Percentiles rank a stretch among this genome's conserved stretches.
These are phyloP conservation scores for Irena cyanogastra DNA, from an alignment of 2,113 vertebrate species.

Conservation along the genomic window DNA sequence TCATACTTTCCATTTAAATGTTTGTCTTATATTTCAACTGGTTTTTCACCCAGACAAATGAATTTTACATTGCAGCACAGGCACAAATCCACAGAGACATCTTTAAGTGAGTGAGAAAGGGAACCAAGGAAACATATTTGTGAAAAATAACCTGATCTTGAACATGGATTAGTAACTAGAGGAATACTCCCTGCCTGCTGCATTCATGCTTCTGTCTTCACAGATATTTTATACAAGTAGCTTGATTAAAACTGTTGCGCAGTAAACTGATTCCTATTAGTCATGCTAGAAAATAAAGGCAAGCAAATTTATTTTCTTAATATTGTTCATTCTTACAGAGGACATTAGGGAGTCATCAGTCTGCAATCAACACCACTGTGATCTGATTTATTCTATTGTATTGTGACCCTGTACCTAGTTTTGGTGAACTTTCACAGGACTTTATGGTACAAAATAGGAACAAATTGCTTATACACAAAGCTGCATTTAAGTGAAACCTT, in stretches of 20 bases:
- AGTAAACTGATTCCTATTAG: not conserved
- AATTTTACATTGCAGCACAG: not conserved
- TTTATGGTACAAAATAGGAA: not conserved
- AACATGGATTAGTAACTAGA: not conserved
- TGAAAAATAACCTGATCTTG: not conserved
- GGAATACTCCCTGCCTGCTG: not conserved
- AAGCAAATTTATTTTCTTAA: not conserved
- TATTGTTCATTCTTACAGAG: not conserved
- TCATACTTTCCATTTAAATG: not conserved
- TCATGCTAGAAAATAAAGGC: not conserved
- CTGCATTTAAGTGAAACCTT: not conserved
- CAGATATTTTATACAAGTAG: not conserved
- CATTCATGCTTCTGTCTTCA: not conserved
- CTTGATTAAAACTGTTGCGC: not conserved
- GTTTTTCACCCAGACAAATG: not conserved
- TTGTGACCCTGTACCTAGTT: not conserved
- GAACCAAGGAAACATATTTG: not conserved
- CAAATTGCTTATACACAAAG: not conserved
- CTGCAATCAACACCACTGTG: not conserved
- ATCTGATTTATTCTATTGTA: not conserved
- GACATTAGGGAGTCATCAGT: not conserved
- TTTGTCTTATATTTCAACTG: not conserved
- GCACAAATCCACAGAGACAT: not conserved
- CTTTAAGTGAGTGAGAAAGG: not conserved
- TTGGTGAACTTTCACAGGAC: not conserved